Evolutionary conservation across 1,140 invertebrate genomes (phyloP).

Genomic region (Frieseomelitta varia): DNA sequence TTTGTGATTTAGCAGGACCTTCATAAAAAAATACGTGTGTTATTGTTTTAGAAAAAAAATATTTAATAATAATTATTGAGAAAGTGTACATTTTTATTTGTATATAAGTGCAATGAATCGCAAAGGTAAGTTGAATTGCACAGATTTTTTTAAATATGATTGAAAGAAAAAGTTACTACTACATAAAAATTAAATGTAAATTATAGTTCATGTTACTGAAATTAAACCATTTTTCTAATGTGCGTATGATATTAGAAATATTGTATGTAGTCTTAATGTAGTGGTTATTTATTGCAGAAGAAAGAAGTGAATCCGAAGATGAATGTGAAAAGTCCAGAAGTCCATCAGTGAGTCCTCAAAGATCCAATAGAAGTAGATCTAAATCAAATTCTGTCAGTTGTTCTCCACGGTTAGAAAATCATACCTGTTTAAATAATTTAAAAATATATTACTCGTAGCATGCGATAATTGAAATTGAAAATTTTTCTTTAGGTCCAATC

Average conservation of each 20-base stretch:
- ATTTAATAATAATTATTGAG: conserved; percentile 11
- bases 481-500: conserved; percentile 48
- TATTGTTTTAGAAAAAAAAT: neutral
- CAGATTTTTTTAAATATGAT: neutral
- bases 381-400: conserved; percentile 55
- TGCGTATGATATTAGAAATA: neutral
- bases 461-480: neutral
- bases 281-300: conserved; percentile 34
- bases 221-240: neutral
- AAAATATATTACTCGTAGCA: neutral
- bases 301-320: conserved; percentile 59
- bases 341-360: conserved; percentile 47
- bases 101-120: conserved; percentile 54
- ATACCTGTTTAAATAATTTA: conserved; percentile 4
- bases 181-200: neutral
- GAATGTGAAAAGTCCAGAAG: conserved; percentile 57
- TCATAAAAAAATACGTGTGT: neutral
- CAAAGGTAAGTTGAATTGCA: conserved; percentile 43
- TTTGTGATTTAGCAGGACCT: conserved; percentile 36
- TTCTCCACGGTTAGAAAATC: conserved; percentile 48
- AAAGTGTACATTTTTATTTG: conserved; percentile 19
- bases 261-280: neutral
- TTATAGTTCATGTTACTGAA: neutral
- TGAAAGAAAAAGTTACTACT: neutral
- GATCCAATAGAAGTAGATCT: conserved; percentile 51